Conservation (phyloP, 2,113 vertebrate species). For the Prolemur simus region DNA sequence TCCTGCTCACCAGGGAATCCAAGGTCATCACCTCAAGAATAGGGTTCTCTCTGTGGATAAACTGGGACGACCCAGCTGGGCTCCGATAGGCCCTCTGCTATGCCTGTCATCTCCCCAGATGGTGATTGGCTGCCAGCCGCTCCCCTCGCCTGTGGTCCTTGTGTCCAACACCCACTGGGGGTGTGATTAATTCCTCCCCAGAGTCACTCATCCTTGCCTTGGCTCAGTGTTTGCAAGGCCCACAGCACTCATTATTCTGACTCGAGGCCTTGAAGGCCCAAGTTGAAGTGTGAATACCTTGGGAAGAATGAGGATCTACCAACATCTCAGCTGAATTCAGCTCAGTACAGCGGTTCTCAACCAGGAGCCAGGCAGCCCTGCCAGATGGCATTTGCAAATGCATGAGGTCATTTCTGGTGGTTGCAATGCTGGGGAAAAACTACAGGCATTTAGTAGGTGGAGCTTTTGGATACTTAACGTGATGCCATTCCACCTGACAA, state of each 20-base stretch:
- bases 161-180: background rate
- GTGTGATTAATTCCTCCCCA: background rate
- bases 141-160: background rate
- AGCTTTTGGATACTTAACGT: too few relatives aligned
- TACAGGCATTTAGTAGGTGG: background rate
- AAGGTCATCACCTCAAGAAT: background rate
- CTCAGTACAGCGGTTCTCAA: background rate
- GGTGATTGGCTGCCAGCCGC: background rate
- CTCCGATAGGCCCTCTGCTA: background rate
- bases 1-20: background rate
- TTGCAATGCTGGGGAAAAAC: rapidly evolving
- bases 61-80: background rate
- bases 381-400: rapidly evolving
- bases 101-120: background rate
- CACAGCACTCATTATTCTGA: background rate
- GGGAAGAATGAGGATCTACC: background rate
- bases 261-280: too few relatives aligned
- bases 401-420: background rate
- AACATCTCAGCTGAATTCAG: background rate
- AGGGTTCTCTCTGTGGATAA: background rate
- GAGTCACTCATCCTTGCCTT: background rate
- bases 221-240: background rate
- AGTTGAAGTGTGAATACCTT: too few relatives aligned
- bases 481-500: too few relatives aligned
- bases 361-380: background rate